phyloP scores from a whole-genome alignment of 2,888 invertebrate species.

The Drosophila affinis region DNA sequence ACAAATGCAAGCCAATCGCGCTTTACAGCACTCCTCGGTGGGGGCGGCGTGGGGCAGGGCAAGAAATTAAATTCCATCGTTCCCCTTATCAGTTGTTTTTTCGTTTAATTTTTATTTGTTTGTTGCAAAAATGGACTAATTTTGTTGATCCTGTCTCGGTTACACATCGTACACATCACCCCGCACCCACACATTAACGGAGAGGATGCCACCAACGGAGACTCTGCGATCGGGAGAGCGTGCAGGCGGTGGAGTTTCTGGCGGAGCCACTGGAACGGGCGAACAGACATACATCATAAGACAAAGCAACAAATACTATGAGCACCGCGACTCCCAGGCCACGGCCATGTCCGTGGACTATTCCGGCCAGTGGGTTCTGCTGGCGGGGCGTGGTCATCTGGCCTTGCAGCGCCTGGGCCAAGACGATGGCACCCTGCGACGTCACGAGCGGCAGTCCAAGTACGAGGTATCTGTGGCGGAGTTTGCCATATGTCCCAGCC shows the following conservation, averaged over 20 bases:
- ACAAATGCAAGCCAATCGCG: too few species aligned
- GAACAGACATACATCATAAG: slow-evolving; percentile 79
- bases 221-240: slow-evolving; percentile 64
- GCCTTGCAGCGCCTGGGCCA: slow-evolving; percentile 88
- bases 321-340: slow-evolving; percentile 94
- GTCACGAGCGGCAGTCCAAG: slow-evolving; percentile 94
- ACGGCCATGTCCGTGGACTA: slow-evolving; percentile 93
- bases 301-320: slow-evolving; percentile 84
- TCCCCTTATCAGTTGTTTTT: slow-evolving; percentile 24
- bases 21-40: too few species aligned
- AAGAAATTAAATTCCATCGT: too few species aligned
- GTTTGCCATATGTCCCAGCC: slow-evolving; percentile 93
- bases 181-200: neutral
- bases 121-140: slow-evolving; percentile 27
- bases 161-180: neutral
- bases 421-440: slow-evolving; percentile 86
- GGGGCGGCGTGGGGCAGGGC: too few species aligned
- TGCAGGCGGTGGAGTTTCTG: slow-evolving; percentile 9
- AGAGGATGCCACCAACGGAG: slow-evolving; percentile 74
- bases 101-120: slow-evolving; percentile 39
- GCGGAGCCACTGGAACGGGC: slow-evolving; percentile 3
- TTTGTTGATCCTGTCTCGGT: slow-evolving; percentile 4
- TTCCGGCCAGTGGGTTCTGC: slow-evolving; percentile 91
- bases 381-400: slow-evolving; percentile 92
- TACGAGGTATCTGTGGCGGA: slow-evolving; percentile 96